phyloP scores from a whole-genome alignment of 2,797 vertebrate genomes.

The Cossypha caffra region DNA sequence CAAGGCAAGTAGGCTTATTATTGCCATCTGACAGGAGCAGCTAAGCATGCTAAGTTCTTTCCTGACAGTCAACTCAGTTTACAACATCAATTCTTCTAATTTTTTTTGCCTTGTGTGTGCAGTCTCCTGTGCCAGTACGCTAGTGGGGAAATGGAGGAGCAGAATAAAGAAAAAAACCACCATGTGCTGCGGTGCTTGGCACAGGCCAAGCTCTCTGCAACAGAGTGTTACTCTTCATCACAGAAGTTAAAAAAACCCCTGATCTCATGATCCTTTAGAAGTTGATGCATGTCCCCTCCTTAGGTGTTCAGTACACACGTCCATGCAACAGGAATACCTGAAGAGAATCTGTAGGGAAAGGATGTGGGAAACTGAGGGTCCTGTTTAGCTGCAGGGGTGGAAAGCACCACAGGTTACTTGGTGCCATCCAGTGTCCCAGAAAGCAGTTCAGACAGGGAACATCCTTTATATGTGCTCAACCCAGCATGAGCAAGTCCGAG shows the following conservation, averaged over 20 bases:
- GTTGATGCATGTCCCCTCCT: neutral
- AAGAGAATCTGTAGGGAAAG: neutral
- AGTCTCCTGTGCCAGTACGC: neutral
- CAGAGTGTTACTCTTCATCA: neutral
- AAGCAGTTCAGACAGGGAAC: neutral
- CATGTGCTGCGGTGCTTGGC: neutral
- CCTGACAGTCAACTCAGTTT: neutral
- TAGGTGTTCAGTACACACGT: accelerated
- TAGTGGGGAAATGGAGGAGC: neutral
- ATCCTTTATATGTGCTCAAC: neutral
- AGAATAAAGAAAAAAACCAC: neutral
- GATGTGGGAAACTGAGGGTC: neutral
- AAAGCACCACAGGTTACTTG: neutral
- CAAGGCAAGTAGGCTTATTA: neutral
- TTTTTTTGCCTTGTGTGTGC: too few species aligned
- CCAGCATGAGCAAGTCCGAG: neutral
- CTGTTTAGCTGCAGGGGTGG: neutral
- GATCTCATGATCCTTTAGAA: neutral
- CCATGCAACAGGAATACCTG: neutral
- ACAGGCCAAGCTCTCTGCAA: neutral
- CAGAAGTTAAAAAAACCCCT: neutral
- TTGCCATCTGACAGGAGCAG: neutral
- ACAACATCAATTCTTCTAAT: neutral
- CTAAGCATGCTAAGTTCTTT: neutral
- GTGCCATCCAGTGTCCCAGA: neutral